Conservation (phyloP, 2,888 invertebrate species). For the Tenthredo notha region DNA sequence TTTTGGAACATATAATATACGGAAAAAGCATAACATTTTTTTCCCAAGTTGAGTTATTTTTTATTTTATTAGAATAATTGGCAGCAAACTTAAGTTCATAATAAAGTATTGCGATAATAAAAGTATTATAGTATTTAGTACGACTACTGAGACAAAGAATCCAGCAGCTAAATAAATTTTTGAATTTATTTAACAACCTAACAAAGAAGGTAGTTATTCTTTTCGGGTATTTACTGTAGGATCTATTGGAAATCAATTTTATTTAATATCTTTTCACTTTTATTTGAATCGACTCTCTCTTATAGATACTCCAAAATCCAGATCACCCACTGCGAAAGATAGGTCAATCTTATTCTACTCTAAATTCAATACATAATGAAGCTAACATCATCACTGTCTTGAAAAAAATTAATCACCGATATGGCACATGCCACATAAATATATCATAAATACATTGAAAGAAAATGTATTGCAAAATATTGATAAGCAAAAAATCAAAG, state of each 20-base stretch:
- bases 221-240: background rate
- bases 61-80: constrained; percentile 15
- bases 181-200: background rate
- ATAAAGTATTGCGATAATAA: background rate
- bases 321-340: background rate
- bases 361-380: background rate
- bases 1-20: background rate
- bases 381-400: constrained; percentile 8
- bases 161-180: background rate
- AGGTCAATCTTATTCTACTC: background rate
- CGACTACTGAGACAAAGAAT: constrained; percentile 1
- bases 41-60: background rate
- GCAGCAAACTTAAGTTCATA: constrained; percentile 2
- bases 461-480: background rate
- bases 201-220: background rate
- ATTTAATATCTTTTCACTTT: background rate
- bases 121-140: constrained; percentile 13
- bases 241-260: background rate
- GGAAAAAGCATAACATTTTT: background rate
- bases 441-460: constrained; percentile 8
- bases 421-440: background rate
- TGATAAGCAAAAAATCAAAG: background rate
- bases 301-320: background rate
- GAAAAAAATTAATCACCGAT: background rate
- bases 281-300: background rate